These are phyloP conservation scores for Ophion ellenae DNA, from an alignment of 2,888 invertebrate species.

Conservation along the genomic window DNA sequence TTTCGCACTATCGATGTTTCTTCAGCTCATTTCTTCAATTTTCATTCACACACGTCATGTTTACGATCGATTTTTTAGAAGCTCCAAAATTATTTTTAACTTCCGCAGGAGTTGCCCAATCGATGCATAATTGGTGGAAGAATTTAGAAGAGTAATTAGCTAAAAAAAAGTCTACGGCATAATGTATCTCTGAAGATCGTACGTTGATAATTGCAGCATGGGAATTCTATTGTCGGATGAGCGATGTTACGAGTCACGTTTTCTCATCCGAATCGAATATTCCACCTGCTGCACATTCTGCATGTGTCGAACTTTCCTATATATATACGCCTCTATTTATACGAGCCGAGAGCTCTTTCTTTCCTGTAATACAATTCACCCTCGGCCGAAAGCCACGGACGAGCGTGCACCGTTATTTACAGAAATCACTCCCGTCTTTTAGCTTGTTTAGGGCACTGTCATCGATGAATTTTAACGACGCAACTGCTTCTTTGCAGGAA, in stretches of 20 bases:
- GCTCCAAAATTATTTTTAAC: neutral
- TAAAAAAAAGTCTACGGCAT: neutral
- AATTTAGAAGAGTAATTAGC: neutral
- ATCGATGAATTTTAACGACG: neutral
- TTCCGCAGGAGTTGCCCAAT: neutral
- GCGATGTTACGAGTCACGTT: slow-evolving; percentile 7
- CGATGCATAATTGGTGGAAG: neutral
- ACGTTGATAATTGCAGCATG: slow-evolving; percentile 37
- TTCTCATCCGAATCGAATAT: slow-evolving; percentile 27
- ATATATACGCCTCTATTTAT: slow-evolving; percentile 13
- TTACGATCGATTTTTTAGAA: neutral
- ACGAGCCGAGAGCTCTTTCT: neutral
- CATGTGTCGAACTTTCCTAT: neutral
- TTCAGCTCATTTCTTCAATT: neutral
- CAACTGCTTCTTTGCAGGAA: slow-evolving; percentile 43
- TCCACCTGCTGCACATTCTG: neutral
- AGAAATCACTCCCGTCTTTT: neutral
- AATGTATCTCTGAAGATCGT: slow-evolving; percentile 12
- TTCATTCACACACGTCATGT: neutral
- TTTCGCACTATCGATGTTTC: neutral
- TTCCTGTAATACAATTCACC: slow-evolving; percentile 36
- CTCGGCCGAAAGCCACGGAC: slow-evolving; percentile 1
- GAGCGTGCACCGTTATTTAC: neutral
- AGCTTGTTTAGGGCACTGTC: neutral
- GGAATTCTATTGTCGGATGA: slow-evolving; percentile 41